phyloP scores from a whole-genome alignment of 2,888 invertebrate genomes.

The Lycia hirtaria region DNA sequence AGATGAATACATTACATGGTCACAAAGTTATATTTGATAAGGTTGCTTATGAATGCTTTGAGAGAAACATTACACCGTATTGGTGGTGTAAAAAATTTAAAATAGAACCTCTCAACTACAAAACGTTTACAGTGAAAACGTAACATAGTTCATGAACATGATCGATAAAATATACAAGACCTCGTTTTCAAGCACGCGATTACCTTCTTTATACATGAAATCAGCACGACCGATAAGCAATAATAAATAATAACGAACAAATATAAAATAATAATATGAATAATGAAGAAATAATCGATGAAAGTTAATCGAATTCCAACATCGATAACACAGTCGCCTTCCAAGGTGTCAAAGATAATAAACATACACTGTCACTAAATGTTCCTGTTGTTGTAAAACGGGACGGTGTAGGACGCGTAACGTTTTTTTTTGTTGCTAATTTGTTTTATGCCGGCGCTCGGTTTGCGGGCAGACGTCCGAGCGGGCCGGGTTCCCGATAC shows the following conservation, averaged over 20 bases:
- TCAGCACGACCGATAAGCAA: constrained; percentile 47
- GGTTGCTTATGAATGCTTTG: background rate
- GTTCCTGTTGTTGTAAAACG: constrained; percentile 55
- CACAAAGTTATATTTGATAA: background rate
- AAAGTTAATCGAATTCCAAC: constrained; percentile 37
- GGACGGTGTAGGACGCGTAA: constrained; percentile 74
- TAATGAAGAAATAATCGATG: constrained; percentile 45
- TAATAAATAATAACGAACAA: constrained; percentile 23
- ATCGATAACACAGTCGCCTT: background rate
- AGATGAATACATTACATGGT: background rate
- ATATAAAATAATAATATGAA: constrained; percentile 18
- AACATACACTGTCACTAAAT: constrained; percentile 52
- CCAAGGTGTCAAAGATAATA: constrained; percentile 24
- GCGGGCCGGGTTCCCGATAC: constrained; percentile 60
- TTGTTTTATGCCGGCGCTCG: constrained; percentile 60
- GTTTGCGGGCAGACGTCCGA: constrained; percentile 53
- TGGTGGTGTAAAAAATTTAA: background rate
- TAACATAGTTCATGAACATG: constrained; percentile 39
- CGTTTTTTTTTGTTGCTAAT: constrained; percentile 55
- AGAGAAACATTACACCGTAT: background rate
- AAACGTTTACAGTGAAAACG: constrained; percentile 39
- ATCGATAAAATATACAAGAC: constrained; percentile 61
- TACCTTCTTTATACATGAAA: constrained; percentile 39
- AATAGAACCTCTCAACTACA: constrained; percentile 20
- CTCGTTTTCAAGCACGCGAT: constrained; percentile 60